Base-by-base conservation (phyloP, 2,113 vertebrate species). In the Gavia stellata region DNA sequence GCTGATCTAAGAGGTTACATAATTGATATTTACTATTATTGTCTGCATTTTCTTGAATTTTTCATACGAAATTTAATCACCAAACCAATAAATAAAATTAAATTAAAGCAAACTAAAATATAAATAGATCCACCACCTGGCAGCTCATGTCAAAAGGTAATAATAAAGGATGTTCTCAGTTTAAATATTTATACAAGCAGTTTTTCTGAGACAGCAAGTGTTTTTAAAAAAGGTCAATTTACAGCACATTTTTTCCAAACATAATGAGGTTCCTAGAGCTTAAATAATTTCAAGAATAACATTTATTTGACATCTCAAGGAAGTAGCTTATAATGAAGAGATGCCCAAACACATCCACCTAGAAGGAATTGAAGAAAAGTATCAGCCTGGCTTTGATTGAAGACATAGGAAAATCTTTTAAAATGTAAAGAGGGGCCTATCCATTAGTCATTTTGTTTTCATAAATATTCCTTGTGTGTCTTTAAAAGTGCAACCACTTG, bases 151-250 rank as follows among this genome's bases (percentile, higher is more conserved):
- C 70, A 78, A 62, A 82, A 92, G 8, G 23, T 81, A 86, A 73
- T 56, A 85, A 77, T 67, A 73, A 84, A 87, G n/a, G 52, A 86
- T 86, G 31, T 86, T 88, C 38, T 56, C 56, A 66, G 38, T 90
- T 97, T 92, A 81, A 97, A 86, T 93, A 95, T 96, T 97, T 96
- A 91, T 62, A 50, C 26, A 86, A 70, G 45, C 26, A 78, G 11
- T 52, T 77, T 77, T 92, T 95, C 55, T 78, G 70, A 86, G 42
- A 86, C 36, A 88, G 52, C 50, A 75, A 87, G 15, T 87, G 56
- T 73, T 96, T 89, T 56, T 56, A n/a, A 68, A 89, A 84, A 77
- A 80, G 52, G 59, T 81, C 85, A 38, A 70, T 82, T 93, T 87
- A 59, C 31, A 77, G 33, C 17, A 88, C 36, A 25, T 77, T 74